Conservation (phyloP, 2,797 vertebrate species). For the Oryzias dopingdopingensis region DNA sequence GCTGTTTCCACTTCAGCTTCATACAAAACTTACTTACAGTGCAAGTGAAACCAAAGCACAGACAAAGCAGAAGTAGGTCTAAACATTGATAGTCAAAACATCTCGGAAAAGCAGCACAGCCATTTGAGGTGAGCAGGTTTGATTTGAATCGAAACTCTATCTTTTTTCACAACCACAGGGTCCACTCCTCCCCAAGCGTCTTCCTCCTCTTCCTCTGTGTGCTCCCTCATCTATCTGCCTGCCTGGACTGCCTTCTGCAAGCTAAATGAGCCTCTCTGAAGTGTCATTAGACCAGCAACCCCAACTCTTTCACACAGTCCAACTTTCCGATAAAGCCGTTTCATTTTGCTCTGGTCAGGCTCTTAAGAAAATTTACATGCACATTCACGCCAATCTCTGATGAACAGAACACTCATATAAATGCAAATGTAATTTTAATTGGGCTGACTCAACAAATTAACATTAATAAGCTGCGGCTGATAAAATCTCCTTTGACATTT, state of each 20-base stretch:
- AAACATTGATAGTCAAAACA: background rate
- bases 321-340: conserved; percentile 47
- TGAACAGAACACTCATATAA: background rate
- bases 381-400: background rate
- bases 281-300: conserved; percentile 68
- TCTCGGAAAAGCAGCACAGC: conserved; percentile 3
- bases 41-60: conserved; percentile 2
- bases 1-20: too few relatives aligned
- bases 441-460: conserved; percentile 6
- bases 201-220: conserved; percentile 16
- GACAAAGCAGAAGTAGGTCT: conserved; percentile 1
- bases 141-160: conserved; percentile 47
- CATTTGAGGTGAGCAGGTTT: conserved; percentile 11
- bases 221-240: conserved; percentile 36
- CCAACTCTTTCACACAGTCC: conserved; percentile 54
- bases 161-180: conserved; percentile 22
- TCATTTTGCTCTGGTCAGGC: conserved; percentile 36
- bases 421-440: background rate
- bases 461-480: conserved; percentile 15
- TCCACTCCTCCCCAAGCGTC: conserved; percentile 18
- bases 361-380: conserved; percentile 10
- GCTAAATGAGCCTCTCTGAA: conserved; percentile 65
- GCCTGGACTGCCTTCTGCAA: conserved; percentile 40
- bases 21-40: background rate
- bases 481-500: conserved; percentile 16